Percentiles rank a stretch among this genome's conserved stretches.
These are phyloP conservation scores for Dasypogon diadema DNA, from an alignment of 2,888 invertebrate species.

Conservation along the genomic window DNA sequence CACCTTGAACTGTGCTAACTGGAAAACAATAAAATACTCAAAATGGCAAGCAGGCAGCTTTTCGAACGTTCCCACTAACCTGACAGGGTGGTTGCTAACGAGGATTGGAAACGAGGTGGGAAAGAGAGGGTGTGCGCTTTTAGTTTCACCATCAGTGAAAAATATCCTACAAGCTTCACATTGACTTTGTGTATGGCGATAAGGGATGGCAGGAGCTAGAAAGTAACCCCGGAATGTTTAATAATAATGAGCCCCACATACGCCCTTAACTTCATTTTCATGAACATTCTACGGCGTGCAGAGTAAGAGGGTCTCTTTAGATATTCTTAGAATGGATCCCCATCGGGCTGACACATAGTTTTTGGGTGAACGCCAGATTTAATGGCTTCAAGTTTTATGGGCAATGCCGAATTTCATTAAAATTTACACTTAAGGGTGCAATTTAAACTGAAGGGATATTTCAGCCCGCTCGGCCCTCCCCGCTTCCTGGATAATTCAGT, in stretches of 20 bases:
- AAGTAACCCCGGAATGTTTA: constrained; percentile 44
- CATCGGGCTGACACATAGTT: constrained; percentile 47
- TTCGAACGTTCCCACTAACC: constrained; percentile 5
- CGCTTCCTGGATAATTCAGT: neutral
- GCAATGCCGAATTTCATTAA: constrained; percentile 54
- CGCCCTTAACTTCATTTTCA: constrained; percentile 46
- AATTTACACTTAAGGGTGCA: constrained; percentile 53
- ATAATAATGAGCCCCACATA: constrained; percentile 49
- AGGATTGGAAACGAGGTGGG: neutral
- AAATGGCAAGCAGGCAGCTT: constrained; percentile 39
- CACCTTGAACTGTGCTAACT: constrained; percentile 48
- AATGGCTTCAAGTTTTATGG: constrained; percentile 54
- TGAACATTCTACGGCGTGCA: constrained; percentile 28
- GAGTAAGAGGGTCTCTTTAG: constrained; percentile 19
- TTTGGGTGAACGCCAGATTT: constrained; percentile 53
- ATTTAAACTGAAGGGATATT: constrained; percentile 9
- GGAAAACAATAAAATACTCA: constrained; percentile 45
- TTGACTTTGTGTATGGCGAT: neutral
- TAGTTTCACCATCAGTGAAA: constrained; percentile 41
- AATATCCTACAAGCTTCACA: constrained; percentile 5
- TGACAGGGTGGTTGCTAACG: constrained; percentile 11
- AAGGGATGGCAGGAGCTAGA: constrained; percentile 1
- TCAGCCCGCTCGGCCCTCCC: neutral
- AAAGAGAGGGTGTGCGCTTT: constrained; percentile 13
- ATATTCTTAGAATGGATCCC: constrained; percentile 38